A percentile compares a stretch with the other conserved stretches of the same genome.
These are phyloP conservation scores for Mechanitis messenoides DNA, from an alignment of 2,888 invertebrate species.

Conservation along the genomic window DNA sequence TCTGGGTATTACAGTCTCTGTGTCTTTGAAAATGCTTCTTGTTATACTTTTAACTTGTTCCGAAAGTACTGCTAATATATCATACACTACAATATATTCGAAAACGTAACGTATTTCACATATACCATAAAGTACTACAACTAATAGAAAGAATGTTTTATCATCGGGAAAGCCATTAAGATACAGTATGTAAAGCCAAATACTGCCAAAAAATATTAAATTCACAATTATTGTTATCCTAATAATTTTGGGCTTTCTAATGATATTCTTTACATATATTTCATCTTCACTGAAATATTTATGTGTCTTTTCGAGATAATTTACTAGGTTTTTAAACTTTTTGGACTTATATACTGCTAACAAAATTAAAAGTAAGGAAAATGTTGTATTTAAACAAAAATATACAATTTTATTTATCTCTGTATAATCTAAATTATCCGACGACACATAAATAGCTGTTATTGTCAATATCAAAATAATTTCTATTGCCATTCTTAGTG, in stretches of 20 bases:
- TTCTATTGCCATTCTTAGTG: background rate
- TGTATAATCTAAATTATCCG: too few relatives aligned
- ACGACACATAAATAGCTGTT: too few relatives aligned
- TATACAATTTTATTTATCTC: too few relatives aligned
- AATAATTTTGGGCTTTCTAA: background rate
- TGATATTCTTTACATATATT: background rate
- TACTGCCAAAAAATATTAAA: background rate
- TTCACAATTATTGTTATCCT: background rate
- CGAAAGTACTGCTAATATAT: slow-evolving; percentile 33
- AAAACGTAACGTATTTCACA: slow-evolving; percentile 14
- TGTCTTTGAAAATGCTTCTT: slow-evolving; percentile 20
- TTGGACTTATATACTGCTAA: background rate
- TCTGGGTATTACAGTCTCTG: background rate
- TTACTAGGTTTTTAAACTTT: background rate
- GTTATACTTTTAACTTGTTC: slow-evolving; percentile 37
- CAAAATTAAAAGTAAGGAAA: slow-evolving; percentile 1
- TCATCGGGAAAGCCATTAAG: background rate
- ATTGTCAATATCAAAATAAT: background rate
- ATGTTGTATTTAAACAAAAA: background rate
- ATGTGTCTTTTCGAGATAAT: background rate
- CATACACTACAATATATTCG: slow-evolving; percentile 35
- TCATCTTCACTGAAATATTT: background rate
- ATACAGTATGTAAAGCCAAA: background rate
- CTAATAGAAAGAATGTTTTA: background rate
- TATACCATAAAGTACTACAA: background rate